Evolutionary conservation across 2,888 invertebrate species (phyloP).

Genomic region (Dioctria linearis): DNA sequence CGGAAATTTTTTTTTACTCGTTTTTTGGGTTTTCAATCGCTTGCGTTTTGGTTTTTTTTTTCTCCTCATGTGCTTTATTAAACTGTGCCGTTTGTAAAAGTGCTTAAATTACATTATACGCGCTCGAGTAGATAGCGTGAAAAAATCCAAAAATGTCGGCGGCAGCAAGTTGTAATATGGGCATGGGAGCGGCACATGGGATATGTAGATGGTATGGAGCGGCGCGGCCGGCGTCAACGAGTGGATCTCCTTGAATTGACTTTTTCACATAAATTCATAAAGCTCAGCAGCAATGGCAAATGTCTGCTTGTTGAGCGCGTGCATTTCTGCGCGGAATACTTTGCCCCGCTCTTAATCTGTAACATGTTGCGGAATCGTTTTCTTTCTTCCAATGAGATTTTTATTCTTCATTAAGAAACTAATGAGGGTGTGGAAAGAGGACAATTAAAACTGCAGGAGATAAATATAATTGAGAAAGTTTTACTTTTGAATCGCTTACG

Average conservation of each 20-base stretch:
- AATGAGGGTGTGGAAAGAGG: neutral
- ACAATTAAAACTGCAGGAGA: too few species aligned
- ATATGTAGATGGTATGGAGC: neutral
- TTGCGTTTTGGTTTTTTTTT: too few species aligned
- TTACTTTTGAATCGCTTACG: too few species aligned
- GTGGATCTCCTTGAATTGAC: constrained; percentile 48
- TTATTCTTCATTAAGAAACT: neutral
- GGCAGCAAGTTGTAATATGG: constrained; percentile 37
- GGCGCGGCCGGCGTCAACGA: constrained; percentile 13
- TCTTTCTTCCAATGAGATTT: neutral
- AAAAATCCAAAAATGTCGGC: constrained; percentile 31
- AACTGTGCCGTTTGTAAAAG: constrained; percentile 41
- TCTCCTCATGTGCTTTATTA: neutral
- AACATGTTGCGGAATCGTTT: constrained; percentile 35
- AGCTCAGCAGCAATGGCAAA: constrained; percentile 1
- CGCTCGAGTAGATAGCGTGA: neutral
- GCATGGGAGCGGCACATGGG: constrained; percentile 45
- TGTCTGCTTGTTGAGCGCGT: neutral
- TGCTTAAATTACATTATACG: constrained; percentile 6
- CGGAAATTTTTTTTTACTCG: neutral
- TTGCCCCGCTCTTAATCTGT: constrained; percentile 23
- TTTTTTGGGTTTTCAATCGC: too few species aligned
- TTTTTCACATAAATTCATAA: constrained; percentile 25
- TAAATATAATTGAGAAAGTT: too few species aligned
- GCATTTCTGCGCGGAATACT: neutral